Base-by-base conservation (phyloP, 2,113 vertebrate genomes). In the Brachyhypopomus gauderio region DNA sequence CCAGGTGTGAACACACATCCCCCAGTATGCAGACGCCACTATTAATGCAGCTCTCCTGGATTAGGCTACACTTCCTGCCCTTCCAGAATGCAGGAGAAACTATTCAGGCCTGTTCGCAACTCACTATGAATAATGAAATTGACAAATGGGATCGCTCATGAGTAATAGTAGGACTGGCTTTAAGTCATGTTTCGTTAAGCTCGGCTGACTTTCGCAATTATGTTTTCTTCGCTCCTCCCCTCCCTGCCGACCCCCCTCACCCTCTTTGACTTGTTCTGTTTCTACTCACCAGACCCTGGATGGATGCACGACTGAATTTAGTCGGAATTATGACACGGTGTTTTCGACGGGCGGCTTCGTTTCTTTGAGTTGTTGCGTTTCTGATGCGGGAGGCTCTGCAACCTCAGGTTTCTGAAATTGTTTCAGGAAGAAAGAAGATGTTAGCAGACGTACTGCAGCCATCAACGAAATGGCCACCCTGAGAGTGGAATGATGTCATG, bases 141-240 rank as follows among this genome's bases (percentile, higher is more conserved):
- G 92, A 92, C 91, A 90, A 92, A 90, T 90, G 88, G 87, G 90
- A 90, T 90, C 86, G 88, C 89, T 87, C 85, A 59, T 87, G 88
- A 90, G 90, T 89, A 90, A 85, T 87, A 85, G 88, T 91, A 71
- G 80, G 82, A 89, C 88, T 88, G 88, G 88, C 91, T 92, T 86
- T 84, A 79, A 92, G 91, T 89, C 73, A 83, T 90, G 90, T 92
- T 94, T 92, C 88, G 89, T 92, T 92, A 86, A 89, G 93, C 92
- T 91, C 90, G 92, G 89, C 90, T 92, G 88, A 89, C 83, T 92
- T 92, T 92, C 87, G 88, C 93, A 94, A 94, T 94, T 93, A 93
- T 87, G 88, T 90, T 90, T 88, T 85, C 82, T 85, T 30, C 80
- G 36, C 22, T 25, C 17, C 76, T 77, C 72, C 71, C n/a, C 36